Evolutionary conservation across 2,797 vertebrate genomes (phyloP).

Genomic region (Hapalemur alaotrensis): DNA sequence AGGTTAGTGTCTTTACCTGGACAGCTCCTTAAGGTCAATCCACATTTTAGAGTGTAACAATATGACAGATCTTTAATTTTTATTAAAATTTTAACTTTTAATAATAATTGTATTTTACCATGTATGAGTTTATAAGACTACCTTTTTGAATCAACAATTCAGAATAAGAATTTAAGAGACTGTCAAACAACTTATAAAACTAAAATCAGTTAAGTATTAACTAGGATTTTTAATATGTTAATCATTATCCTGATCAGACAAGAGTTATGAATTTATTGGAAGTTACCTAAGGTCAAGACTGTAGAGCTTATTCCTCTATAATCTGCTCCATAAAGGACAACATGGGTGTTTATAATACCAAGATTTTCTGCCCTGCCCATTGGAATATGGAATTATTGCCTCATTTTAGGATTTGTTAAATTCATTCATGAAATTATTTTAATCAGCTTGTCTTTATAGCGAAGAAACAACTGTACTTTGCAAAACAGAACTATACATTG

Average conservation of each 20-base stretch:
- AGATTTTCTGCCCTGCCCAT: background rate
- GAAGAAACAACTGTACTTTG: background rate
- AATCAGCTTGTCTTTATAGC: background rate
- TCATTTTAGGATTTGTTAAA: background rate
- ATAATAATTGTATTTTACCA: background rate
- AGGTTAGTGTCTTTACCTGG: background rate
- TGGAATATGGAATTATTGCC: background rate
- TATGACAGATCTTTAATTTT: background rate
- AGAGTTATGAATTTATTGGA: background rate
- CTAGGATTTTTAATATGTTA: background rate
- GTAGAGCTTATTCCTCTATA: background rate
- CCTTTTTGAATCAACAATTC: background rate
- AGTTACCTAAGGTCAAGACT: background rate
- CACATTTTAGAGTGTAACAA: background rate
- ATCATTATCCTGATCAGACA: background rate
- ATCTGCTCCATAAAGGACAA: background rate
- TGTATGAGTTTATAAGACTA: background rate
- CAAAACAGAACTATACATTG: background rate
- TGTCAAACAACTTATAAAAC: background rate
- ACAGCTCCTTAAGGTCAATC: background rate
- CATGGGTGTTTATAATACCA: background rate
- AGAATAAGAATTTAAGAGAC: background rate
- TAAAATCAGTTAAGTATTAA: background rate
- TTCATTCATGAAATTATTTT: background rate
- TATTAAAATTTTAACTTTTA: slow-evolving; percentile 15